Evolutionary conservation across 2,113 vertebrate genomes (phyloP).

Genomic region (Saccopteryx bilineata): DNA sequence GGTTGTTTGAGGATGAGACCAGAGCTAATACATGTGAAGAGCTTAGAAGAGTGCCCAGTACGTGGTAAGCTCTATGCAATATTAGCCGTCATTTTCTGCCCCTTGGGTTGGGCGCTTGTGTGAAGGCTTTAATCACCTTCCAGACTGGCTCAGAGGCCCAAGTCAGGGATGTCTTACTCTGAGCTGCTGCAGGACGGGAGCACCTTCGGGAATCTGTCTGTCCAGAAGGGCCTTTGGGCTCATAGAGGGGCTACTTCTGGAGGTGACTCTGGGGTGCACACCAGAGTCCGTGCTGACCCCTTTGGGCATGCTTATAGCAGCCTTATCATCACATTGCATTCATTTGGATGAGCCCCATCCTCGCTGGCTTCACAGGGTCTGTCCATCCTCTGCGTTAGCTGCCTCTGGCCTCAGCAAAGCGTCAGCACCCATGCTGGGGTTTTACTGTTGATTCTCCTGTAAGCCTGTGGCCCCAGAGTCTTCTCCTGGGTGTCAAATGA

Average conservation of each 20-base stretch:
- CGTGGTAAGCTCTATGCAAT: accelerated
- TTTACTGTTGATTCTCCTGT: not conserved
- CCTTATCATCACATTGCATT: accelerated
- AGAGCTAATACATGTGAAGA: accelerated
- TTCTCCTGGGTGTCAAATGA: accelerated
- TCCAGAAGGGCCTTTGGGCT: not conserved
- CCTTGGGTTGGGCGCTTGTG: accelerated
- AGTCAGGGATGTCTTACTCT: not conserved
- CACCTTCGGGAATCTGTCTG: accelerated
- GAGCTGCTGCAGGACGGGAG: not conserved
- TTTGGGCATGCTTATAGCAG: accelerated
- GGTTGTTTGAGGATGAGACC: not conserved
- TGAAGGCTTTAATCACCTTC: not conserved
- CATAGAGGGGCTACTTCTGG: accelerated
- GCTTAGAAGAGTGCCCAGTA: not conserved
- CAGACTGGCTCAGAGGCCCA: not conserved
- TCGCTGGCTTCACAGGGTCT: accelerated
- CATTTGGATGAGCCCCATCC: accelerated
- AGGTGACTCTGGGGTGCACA: not conserved
- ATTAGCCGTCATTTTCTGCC: not conserved
- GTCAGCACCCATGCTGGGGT: accelerated
- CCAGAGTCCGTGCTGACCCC: not conserved
- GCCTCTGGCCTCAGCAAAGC: not conserved
- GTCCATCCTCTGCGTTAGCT: accelerated
- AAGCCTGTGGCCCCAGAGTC: not conserved